Base-by-base conservation (phyloP, 92 coral and sea anemone genomes). In the Porites cylindrica region DNA sequence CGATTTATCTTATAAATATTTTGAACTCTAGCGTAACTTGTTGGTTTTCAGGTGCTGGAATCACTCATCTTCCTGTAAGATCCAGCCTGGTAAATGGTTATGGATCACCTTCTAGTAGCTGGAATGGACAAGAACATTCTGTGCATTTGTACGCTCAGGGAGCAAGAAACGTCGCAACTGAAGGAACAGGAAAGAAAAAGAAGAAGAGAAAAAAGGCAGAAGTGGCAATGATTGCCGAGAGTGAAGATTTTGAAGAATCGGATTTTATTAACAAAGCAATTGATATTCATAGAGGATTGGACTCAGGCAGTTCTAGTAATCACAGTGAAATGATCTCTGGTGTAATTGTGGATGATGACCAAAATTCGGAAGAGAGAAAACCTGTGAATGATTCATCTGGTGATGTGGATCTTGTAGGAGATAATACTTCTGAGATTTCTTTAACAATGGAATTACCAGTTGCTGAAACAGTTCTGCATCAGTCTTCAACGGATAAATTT, bases 141-240 rank as follows among this genome's bases (percentile, higher is more conserved):
- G 51, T 38, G 2, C 78, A 77, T 53, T 75, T 43, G 63, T 67
- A 76, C 32, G 56, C 26, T 51, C 75, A 76, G 19, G 75, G 17
- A 70, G 53, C 52, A 56, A 54, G 74, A 7, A 59, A 8, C 7
- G n/a, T 14, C 1, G 17, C 38, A 69, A 68, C 9, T 60, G 85
- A 62, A n/a, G 61, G 73, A 85, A 76, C 85, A 20, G 78, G 74
- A 59, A 93, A 91, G 94, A 93, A 89, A 82, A 85, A 69, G 78
- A 90, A 86, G 75, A 94, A 94, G 82, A 93, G 84, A 53, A 91
- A 78, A 52, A 89, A 87, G 76, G 91, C 96, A 2, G 91, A 91
- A 53, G 96, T 95, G 3, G 98, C 87, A 82, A 77, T 85, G 88
- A 95, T 95, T 62, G 93, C 94, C 0, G 98, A 95, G 58, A 88